Conservation (phyloP, 2,113 vertebrate genomes). For the Pedionomus torquatus region DNA sequence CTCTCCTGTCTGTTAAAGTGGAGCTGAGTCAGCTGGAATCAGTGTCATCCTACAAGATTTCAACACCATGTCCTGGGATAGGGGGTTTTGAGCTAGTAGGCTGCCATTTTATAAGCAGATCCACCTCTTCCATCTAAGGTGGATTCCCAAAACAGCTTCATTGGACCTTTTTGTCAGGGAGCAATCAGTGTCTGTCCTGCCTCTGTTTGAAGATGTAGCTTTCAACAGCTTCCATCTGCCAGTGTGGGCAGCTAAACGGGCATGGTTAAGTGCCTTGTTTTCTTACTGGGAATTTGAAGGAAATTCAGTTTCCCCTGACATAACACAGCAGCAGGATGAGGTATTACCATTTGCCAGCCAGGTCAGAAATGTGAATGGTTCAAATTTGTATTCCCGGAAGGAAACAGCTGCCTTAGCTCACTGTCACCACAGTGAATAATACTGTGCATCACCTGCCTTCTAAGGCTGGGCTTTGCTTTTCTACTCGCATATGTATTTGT, state of each 20-base stretch:
- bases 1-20: not conserved
- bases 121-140: not conserved
- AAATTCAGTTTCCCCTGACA: not conserved
- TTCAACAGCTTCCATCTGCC: not conserved
- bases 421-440: not conserved
- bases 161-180: not conserved
- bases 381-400: not conserved
- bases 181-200: not conserved
- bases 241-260: not conserved
- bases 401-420: not conserved
- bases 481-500: not conserved
- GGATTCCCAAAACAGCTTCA: not conserved
- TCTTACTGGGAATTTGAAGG: not conserved
- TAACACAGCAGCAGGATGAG: not conserved
- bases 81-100: accelerated
- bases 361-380: not conserved
- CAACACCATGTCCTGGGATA: not conserved
- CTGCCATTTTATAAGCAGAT: not conserved
- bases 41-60: not conserved
- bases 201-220: not conserved
- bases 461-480: not conserved
- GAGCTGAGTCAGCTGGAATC: not conserved
- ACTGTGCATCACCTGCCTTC: not conserved
- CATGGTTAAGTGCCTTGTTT: not conserved
- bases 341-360: not conserved